Evolutionary conservation across 2,888 invertebrate genomes (phyloP).

Genomic region (Hydrotaea cyrtoneurina): DNA sequence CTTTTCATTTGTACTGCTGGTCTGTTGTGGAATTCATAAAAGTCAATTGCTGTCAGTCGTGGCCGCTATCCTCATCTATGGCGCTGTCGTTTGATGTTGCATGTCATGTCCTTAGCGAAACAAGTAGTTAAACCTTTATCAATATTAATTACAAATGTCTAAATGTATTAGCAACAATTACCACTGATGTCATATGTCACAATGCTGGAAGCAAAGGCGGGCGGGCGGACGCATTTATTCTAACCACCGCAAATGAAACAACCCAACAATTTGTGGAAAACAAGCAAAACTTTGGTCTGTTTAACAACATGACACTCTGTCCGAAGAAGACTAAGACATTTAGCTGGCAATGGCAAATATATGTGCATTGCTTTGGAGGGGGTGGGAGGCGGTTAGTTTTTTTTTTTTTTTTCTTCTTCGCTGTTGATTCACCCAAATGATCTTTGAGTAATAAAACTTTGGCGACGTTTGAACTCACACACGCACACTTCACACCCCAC

Average conservation of each 20-base stretch:
- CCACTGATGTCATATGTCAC: conserved; percentile 57
- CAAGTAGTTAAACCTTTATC: conserved; percentile 57
- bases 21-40: neutral
- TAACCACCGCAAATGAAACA: no score
- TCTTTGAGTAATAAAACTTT: conserved; percentile 59
- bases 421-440: conserved; percentile 59
- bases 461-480: conserved; percentile 10
- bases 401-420: no score
- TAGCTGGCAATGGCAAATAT: neutral
- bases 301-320: conserved; percentile 48
- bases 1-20: no score
- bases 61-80: neutral
- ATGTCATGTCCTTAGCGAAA: neutral
- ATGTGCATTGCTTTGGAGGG: neutral
- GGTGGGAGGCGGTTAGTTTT: neutral
- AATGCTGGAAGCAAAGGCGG: conserved; percentile 6
- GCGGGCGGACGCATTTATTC: neutral
- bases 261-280: neutral
- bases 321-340: conserved; percentile 4
- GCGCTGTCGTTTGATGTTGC: neutral
- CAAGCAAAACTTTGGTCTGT: conserved; percentile 40
- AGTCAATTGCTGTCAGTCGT: neutral
- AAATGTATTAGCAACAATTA: conserved; percentile 63
- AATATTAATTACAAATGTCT: conserved; percentile 65
- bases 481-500: no score